Evolutionary conservation across 2,113 vertebrate genomes (phyloP), one percentile per base, ranked within the genome.

Genomic region (Pseudorhombus dupliciocellatus): DNA sequence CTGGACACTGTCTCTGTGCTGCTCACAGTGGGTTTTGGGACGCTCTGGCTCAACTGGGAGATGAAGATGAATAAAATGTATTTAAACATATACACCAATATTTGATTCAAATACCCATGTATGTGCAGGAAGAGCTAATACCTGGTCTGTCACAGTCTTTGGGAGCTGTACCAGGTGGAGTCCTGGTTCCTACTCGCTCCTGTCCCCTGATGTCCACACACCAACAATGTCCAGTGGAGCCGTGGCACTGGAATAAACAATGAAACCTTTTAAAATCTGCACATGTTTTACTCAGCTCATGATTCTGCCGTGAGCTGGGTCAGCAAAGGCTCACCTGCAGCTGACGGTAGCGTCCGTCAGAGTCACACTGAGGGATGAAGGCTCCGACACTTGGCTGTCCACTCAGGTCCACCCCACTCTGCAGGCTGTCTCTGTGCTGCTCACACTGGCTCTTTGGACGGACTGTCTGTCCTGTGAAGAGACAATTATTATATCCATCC

Each of bases 221-320:
- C 95, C 96, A 97, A 76, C 96, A 97, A 58, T 96, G 74, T 55
- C 95, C 95, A 0, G 92, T 94, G 59, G 93, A 92, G 25, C 91
- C 10, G 0, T 96, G 94, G 69, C 96, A 97, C 92, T 97, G 25
- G 4, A 59, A 66, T 5, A 0, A 44, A 66, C 15, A 14, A 31
- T 53, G 11, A 6, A 10, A 46, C 0, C 1, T 22, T 42, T 28
- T 2, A 26, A 46, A 50, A 46, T 70, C 3, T 37, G 40, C 5
- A 10, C 5, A 1, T 21, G 15, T 52, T 24, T 21, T 1, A 64
- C 8, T 26, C 1, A 10, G 34, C 14, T 21, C 6, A 50, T 9
- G 5, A 2, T 18, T 50, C 20, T 18, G 46, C 46, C 8, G 20
- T 50, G 20, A 1, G 46, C 7, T 50, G 20, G 16, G 18, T 48